Percentiles rank a stretch among this genome's conserved stretches.
Evolutionary conservation across 2,797 vertebrate genomes (phyloP).

Genomic region (Mormyrops boulengeri): DNA sequence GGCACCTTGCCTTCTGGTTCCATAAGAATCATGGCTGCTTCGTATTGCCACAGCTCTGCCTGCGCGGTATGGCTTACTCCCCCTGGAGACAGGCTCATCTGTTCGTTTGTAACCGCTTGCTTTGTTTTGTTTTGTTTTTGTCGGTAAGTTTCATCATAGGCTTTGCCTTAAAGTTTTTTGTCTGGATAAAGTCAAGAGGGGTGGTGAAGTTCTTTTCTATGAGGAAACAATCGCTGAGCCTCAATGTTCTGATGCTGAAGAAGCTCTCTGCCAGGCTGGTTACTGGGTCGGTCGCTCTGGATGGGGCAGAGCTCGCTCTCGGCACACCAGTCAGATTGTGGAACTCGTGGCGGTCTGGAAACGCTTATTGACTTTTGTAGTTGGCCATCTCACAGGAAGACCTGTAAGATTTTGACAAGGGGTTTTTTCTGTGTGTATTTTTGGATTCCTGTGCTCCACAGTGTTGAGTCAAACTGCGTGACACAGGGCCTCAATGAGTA

Average conservation of each 20-base stretch:
- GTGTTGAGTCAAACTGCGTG: constrained; percentile 42
- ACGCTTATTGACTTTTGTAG: background rate
- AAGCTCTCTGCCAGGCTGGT: background rate
- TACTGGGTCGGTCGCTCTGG: background rate
- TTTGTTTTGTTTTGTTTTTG: background rate
- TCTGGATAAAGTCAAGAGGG: background rate
- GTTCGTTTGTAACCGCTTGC: background rate
- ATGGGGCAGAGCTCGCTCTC: background rate
- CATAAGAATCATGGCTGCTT: background rate
- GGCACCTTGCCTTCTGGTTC: background rate
- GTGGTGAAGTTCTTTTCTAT: background rate
- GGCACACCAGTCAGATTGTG: background rate
- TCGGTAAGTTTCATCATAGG: background rate
- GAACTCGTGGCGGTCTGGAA: background rate
- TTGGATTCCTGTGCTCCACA: constrained; percentile 35
- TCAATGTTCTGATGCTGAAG: background rate
- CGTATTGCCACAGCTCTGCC: background rate
- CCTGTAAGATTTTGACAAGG: background rate
- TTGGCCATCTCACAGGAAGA: background rate
- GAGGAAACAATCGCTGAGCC: background rate
- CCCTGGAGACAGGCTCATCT: background rate
- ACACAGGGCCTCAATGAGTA: constrained; percentile 34
- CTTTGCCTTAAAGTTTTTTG: background rate
- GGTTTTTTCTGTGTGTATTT: constrained; percentile 38
- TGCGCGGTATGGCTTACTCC: background rate